Conservation (phyloP, 2,888 invertebrate genomes). For the Malachius bipustulatus region DNA sequence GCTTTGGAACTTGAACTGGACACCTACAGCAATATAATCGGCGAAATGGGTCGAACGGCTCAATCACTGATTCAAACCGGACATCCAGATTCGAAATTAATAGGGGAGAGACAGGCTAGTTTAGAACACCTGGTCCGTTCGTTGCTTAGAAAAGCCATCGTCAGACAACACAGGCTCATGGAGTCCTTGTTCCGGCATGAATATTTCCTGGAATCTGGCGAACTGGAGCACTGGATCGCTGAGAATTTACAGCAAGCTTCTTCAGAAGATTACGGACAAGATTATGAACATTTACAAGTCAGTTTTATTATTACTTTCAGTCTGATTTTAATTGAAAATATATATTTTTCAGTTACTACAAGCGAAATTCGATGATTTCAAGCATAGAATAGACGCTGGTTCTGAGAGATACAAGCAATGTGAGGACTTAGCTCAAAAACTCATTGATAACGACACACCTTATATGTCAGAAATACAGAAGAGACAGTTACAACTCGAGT, state of each 20-base stretch:
- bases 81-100: conserved; percentile 74
- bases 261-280: conserved; percentile 89
- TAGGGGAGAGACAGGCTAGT: conserved; percentile 62
- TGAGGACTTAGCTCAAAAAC: conserved; percentile 78
- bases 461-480: conserved; percentile 76
- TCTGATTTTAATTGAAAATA: conserved; percentile 7
- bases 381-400: conserved; percentile 80
- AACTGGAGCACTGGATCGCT: conserved; percentile 84
- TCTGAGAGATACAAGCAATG: conserved; percentile 84
- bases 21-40: conserved; percentile 81
- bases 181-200: conserved; percentile 83
- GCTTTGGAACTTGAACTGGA: conserved; percentile 83
- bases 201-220: conserved; percentile 80
- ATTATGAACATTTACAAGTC: conserved; percentile 80
- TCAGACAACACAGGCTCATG: conserved; percentile 74
- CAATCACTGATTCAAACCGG: conserved; percentile 66
- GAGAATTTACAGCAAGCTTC: conserved; percentile 82
- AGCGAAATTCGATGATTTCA: conserved; percentile 87
- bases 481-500: conserved; percentile 80
- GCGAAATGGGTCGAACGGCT: conserved; percentile 85
- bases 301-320: conserved; percentile 15
- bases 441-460: conserved; percentile 74
- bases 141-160: conserved; percentile 66
- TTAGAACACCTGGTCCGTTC: conserved; percentile 68
- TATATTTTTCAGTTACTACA: conserved; percentile 52